Evolutionary conservation across 1,140 invertebrate species (phyloP), one percentile per base, ranked within the genome.

Genomic region (Achroia grisella): DNA sequence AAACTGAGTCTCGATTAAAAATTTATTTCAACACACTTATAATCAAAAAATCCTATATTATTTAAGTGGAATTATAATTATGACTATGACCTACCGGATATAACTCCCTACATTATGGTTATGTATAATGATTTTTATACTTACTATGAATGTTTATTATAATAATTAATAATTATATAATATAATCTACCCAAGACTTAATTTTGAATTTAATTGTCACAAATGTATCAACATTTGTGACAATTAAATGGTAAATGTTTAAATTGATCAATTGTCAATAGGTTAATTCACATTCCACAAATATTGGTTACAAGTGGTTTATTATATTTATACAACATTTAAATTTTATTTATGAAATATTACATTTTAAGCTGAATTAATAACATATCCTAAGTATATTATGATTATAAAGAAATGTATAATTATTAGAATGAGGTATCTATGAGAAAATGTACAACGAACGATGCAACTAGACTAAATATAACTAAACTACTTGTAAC

Each of bases 111-210:
- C 12, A 31, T 8, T 29, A 60, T 55, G 56, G 52, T 15, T 60
- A 56, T 60, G 36, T 55, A 54, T 55, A 59, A 34, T 57, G 49
- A 49, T 39, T 29, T n/a, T n/a, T n/a, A n/a, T 23, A 41, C 36
- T 30, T 30, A 32, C 23, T 28, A 10, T 11, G 30, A 23, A 3
- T 23, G 17, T 23, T 43, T 31, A 32, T 43, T 12, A 12, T 41
- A 11, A 32, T 32, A 9, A 32, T 32, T n/a, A 8, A 14, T 31
- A 13, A 41, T n/a, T 17, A 33, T 23, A 10, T 10, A 39, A 33
- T 34, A 10, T 8, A 34, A 35, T 17, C 34, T 34, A 17, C 33
- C 32, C 41, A 35, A 43, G 41, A 14, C 17, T 23, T 23, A 6
- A 23, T 23, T n/a, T n/a, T n/a, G n/a, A n/a, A n/a, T n/a, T n/a